Conservation (phyloP, 30 jellyfish, hydroid and myxozoan genomes). For the Rhopilema esculentum region DNA sequence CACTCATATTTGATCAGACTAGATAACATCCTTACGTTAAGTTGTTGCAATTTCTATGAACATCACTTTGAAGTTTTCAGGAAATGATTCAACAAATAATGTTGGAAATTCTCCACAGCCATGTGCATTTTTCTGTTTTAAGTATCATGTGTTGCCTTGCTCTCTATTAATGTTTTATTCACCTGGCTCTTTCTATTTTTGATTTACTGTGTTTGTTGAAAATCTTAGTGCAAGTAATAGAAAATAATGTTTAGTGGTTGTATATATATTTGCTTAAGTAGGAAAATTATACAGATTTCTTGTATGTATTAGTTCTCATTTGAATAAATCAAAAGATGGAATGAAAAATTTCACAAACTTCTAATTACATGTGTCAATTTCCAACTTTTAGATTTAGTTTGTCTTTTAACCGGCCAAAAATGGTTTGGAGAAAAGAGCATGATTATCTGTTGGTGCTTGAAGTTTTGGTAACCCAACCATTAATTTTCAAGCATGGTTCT, state of each 20-base stretch:
- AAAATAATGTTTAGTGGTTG: background rate
- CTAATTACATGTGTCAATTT: background rate
- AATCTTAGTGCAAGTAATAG: background rate
- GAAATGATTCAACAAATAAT: background rate
- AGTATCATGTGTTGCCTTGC: background rate
- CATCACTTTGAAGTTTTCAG: background rate
- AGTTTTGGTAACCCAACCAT: slow-evolving; percentile 1
- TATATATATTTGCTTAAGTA: background rate
- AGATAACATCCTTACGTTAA: background rate
- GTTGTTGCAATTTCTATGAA: background rate
- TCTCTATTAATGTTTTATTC: background rate
- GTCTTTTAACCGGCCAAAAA: background rate
- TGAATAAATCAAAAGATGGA: background rate
- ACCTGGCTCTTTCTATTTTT: background rate
- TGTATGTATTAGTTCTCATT: background rate
- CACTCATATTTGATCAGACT: background rate
- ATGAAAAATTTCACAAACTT: background rate
- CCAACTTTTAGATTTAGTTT: background rate
- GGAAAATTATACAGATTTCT: background rate
- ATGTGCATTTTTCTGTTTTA: background rate
- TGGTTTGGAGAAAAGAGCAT: background rate
- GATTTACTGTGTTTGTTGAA: background rate
- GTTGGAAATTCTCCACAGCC: background rate
- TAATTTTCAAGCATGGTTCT: slow-evolving; percentile 10
- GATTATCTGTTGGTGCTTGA: background rate